Evolutionary conservation across 2,113 vertebrate genomes (phyloP).

Genomic region (Carlito syrichta): DNA sequence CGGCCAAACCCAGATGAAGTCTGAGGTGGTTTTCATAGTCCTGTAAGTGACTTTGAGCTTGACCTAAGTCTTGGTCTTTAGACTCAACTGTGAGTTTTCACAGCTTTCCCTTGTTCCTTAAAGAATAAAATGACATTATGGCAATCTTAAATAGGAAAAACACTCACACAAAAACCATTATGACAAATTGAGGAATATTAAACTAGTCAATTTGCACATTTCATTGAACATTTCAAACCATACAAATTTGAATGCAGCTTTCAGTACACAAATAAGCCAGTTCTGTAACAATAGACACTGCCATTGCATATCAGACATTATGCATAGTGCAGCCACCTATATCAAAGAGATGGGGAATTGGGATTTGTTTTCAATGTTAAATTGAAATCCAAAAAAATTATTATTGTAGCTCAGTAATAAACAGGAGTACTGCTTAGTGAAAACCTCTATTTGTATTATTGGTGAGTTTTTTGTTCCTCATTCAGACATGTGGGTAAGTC

Average conservation of each 20-base stretch:
- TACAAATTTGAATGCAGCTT: slow-evolving; percentile 40
- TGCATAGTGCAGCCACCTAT: slow-evolving; percentile 32
- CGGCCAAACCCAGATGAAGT: neutral
- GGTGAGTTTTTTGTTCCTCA: slow-evolving; percentile 20
- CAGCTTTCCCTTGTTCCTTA: neutral
- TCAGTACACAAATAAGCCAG: slow-evolving; percentile 49
- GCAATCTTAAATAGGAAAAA: slow-evolving; percentile 39
- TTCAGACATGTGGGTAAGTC: slow-evolving; percentile 7
- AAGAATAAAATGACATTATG: slow-evolving; percentile 22
- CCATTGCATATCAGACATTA: neutral
- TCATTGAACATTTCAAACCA: slow-evolving; percentile 44
- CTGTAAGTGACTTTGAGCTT: neutral
- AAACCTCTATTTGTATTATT: slow-evolving; percentile 38
- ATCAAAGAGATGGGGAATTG: slow-evolving; percentile 11
- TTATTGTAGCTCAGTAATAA: slow-evolving; percentile 35
- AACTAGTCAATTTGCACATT: slow-evolving; percentile 40
- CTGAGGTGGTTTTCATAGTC: neutral
- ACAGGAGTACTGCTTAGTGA: slow-evolving; percentile 35
- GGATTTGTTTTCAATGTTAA: slow-evolving; percentile 63
- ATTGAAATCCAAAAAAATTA: slow-evolving; percentile 49
- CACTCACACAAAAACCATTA: slow-evolving; percentile 1
- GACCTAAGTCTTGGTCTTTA: neutral
- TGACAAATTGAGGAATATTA: slow-evolving; percentile 36
- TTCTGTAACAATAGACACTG: slow-evolving; percentile 24
- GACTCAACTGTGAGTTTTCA: neutral